phyloP scores from a whole-genome alignment of 2,113 vertebrate genomes.

The Cinclus cinclus region DNA sequence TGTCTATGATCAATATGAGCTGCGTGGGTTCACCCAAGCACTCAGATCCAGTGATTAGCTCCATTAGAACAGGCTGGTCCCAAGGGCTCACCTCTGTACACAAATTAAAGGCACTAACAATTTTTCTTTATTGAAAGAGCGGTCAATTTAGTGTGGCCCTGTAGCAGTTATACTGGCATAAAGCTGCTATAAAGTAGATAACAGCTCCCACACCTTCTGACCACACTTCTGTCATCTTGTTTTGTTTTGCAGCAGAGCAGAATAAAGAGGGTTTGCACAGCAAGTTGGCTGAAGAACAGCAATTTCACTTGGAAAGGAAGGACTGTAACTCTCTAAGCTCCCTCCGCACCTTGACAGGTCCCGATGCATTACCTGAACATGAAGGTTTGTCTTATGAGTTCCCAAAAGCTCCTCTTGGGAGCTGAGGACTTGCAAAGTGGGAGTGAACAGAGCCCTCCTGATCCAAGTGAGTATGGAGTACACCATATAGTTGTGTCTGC shows the following conservation, averaged over 20 bases:
- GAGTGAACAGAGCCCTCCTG: not conserved
- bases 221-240: not conserved
- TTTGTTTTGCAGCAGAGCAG: not conserved
- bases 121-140: not conserved
- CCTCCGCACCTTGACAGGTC: not conserved
- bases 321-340: accelerated
- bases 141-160: not conserved
- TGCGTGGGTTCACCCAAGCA: not conserved
- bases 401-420: not conserved
- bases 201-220: not conserved
- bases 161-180: not conserved
- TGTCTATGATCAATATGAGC: not conserved
- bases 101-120: not conserved
- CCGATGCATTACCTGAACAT: accelerated
- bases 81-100: not conserved
- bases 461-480: not conserved
- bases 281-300: not conserved
- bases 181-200: not conserved
- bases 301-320: not conserved
- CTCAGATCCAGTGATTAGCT: not conserved
- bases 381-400: not conserved
- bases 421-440: not conserved
- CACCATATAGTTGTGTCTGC: accelerated
- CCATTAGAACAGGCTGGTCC: not conserved
- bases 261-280: not conserved